Evolutionary conservation across 1,140 invertebrate species (phyloP), one percentile per base, ranked within the genome.

Genomic region (Maconellicoccus hirsutus): DNA sequence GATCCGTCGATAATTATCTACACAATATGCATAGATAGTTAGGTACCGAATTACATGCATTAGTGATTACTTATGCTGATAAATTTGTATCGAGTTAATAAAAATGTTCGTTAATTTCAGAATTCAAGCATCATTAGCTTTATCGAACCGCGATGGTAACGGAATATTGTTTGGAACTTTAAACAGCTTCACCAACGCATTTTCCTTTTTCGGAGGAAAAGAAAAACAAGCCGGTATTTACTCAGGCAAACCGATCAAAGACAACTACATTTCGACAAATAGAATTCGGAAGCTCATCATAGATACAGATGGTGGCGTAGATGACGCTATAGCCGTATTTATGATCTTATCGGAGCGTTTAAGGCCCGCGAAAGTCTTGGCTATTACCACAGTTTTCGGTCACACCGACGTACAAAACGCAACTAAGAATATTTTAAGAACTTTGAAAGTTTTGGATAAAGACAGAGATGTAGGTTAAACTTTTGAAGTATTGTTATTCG

Each of bases 301-400:
- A 22, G 70, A 71, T 23, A 71, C 70, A 1, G 70, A 71, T 25
- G 70, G 70, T 1, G 39, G 70, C 23, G 70, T 22, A 71, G 70
- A 71, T 23, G 70, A 71, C 23, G 22, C 59, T 1, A 71, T 71
- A 19, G 70, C 70, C n/a, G 59, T 71, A 23, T 52, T 71, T 7
- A 71, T 59, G 59, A 29, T 59, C 1, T 16, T 71, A 39, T 26
- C 23, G 59, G 21, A 52, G 19, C 70, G n/a, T 21, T 10, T 25
- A 25, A 59, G 59, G n/a, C 42, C 42, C 3, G 59, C 22, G 2
- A 1, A 71, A 59, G 38, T 71, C 8, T 39, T 71, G 16, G 70
- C 33, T 22, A 59, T 71, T 59, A 71, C 70, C n/a, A 71, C 70
- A 16, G 25, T 19, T 22, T 71, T 39, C 23, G 70, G 70, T 1